Evolutionary conservation across 2,113 vertebrate species (phyloP).

Genomic region (Nycticebus coucang): DNA sequence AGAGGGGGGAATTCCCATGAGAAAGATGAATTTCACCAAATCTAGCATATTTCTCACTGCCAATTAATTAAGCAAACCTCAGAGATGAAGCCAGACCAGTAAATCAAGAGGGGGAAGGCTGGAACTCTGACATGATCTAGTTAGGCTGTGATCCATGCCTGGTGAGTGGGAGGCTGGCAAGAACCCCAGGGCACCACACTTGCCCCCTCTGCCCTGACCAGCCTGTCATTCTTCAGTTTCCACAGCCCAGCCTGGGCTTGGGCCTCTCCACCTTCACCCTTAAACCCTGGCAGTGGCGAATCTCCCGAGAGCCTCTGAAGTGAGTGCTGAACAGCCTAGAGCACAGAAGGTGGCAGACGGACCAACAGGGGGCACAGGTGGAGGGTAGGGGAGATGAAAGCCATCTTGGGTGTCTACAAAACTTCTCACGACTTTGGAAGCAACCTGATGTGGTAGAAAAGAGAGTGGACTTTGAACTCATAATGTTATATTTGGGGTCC

Average conservation of each 20-base stretch:
- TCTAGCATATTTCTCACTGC: constrained; percentile 78
- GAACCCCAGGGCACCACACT: background rate
- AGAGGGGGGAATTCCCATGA: background rate
- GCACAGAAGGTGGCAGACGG: background rate
- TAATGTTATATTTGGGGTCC: background rate
- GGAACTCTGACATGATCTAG: constrained; percentile 77
- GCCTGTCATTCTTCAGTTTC: background rate
- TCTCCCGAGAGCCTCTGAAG: background rate
- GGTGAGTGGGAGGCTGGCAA: background rate
- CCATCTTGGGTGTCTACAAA: background rate
- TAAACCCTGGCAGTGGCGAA: background rate
- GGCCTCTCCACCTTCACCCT: background rate
- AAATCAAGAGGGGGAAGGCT: constrained; percentile 76
- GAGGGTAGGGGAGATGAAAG: background rate
- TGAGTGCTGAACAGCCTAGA: background rate
- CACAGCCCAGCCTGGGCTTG: background rate
- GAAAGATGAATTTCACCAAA: constrained; percentile 80
- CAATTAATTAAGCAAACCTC: constrained; percentile 80
- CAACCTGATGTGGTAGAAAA: background rate
- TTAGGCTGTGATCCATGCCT: constrained; percentile 65
- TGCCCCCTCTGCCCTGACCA: background rate
- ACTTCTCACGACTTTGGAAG: background rate
- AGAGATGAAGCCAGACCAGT: constrained; percentile 67
- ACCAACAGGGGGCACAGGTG: background rate
- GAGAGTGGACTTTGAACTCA: background rate